Evolutionary conservation across 2,113 vertebrate genomes (phyloP), one percentile per base, ranked within the genome.

Genomic region (Upupa epops): DNA sequence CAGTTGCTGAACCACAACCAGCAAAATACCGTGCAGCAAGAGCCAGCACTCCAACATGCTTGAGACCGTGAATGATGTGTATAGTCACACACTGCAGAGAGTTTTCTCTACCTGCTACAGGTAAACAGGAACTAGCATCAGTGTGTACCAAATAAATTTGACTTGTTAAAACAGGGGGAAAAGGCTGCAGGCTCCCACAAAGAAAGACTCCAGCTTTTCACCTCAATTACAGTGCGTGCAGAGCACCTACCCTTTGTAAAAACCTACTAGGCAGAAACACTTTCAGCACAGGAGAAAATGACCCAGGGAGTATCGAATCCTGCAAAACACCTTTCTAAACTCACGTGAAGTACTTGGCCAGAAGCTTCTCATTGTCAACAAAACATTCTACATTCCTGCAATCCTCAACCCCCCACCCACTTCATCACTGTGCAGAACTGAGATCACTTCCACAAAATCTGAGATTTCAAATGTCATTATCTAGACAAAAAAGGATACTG

Each of bases 401-500:
- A 72, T 17, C 13, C 48, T n/a, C 22, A 9, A 6, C 9, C 4
- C 13, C 13, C n/a, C 34, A 22, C 10, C 5, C 46, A 21, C 37
- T 55, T 54, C 36, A 45, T 2, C 3, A 1, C 5, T 40, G 4
- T 52, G 45, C 29, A 63, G 26, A 46, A 1, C 1, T 2, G 4
- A 61, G 21, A 15, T 19, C 26, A 13, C 40, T 56, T n/a, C 45
- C 32, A 86, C 51, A 64, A 42, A 59, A 16, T 5, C 54, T 25
- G 14, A 34, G 1, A 80, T 25, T 86, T 32, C 32, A 78, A 42
- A 9, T 17, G 49, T 17, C 8, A 22, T 32, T 64, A 68, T 37
- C 80, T 26, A 63, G 11, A 34, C 13, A 6, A 77, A 95, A 96
- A 98, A 98, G 97, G 98, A 98, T 99, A 99, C 98, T 99, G 99